Percentiles rank a stretch among this genome's conserved stretches.
phyloP scores from a whole-genome alignment of 2,797 vertebrate genomes.

The Myioborus melanocephalus region DNA sequence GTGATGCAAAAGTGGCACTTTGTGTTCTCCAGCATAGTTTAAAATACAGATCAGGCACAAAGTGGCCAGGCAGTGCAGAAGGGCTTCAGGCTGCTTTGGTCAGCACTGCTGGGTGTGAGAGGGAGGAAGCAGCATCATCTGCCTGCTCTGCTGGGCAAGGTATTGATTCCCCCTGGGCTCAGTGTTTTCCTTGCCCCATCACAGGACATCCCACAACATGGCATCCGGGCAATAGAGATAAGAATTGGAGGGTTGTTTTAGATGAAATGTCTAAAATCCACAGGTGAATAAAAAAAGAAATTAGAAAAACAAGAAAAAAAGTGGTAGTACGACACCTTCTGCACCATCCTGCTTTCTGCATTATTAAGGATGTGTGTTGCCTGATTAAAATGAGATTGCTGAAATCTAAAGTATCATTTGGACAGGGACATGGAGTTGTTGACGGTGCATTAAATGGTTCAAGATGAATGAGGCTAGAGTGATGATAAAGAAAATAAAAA shows the following conservation, averaged over 20 bases:
- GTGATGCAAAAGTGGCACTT: background rate
- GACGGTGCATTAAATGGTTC: background rate
- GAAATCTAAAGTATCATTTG: background rate
- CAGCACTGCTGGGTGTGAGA: background rate
- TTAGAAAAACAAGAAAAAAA: no score
- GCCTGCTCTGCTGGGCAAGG: accelerated
- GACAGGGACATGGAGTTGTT: background rate
- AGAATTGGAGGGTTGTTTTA: background rate
- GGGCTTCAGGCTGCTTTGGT: background rate
- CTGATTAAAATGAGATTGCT: background rate
- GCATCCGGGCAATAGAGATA: no score
- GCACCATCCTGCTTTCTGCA: background rate
- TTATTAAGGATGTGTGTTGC: background rate
- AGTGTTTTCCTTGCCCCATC: background rate
- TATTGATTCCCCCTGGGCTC: accelerated
- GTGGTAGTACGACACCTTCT: no score
- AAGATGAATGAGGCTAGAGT: background rate
- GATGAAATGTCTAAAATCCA: background rate
- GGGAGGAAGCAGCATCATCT: background rate
- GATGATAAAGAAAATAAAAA: background rate
- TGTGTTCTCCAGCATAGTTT: background rate
- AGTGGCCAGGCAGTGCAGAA: background rate
- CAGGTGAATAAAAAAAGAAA: background rate
- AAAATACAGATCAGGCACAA: background rate
- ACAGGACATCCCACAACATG: background rate